Evolutionary conservation across 2,113 vertebrate species (phyloP), one percentile per base, ranked within the genome.

Genomic region (Odontophorus gujanensis): DNA sequence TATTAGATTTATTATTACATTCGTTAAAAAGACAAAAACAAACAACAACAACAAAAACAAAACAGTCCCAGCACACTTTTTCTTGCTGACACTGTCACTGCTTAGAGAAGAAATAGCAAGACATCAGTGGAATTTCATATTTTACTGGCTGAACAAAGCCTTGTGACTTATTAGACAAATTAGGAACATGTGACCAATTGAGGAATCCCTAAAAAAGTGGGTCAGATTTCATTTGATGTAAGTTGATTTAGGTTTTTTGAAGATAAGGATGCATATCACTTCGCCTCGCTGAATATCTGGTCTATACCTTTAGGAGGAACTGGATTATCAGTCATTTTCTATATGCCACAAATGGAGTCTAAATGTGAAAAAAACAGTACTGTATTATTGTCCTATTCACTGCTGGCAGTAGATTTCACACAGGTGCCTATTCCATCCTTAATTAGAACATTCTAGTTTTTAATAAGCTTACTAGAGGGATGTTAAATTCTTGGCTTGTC

Each of bases 161-260:
- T n/a, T 89, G 81, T 83, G 69, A 71, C 87, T 96, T 94, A 90
- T 96, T 93, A 95, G 50, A 94, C 51, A 95, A 92, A 95, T 92
- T 72, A 84, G 76, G 71, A 92, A 72, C n/a, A 58, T 57, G 34
- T 26, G 22, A 38, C 10, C 22, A 58, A 9, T 45, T 32, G 45
- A 1, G 0, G 51, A 8, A 57, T 26, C 36, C 30, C 59, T 16
- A n/a, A 61, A 38, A 59, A 73, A 65, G 55, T 21, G 10, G 6
- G 5, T 45, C 32, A 53, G 6, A 50, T 66, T 93, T 47, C 13
- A 66, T 4, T 1, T 32, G 7, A 48, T 62, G 14, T 5, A 42
- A 50, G 11, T 17, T 67, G 45, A 15, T 57, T 38, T 3, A 79
- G 4, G 3, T 71, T 93, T 93, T 25, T 57, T 68, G 50, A 80